These are phyloP conservation scores for Ginglymostoma cirratum DNA, from an alignment of 2,113 vertebrate genomes.

Conservation along the genomic window DNA sequence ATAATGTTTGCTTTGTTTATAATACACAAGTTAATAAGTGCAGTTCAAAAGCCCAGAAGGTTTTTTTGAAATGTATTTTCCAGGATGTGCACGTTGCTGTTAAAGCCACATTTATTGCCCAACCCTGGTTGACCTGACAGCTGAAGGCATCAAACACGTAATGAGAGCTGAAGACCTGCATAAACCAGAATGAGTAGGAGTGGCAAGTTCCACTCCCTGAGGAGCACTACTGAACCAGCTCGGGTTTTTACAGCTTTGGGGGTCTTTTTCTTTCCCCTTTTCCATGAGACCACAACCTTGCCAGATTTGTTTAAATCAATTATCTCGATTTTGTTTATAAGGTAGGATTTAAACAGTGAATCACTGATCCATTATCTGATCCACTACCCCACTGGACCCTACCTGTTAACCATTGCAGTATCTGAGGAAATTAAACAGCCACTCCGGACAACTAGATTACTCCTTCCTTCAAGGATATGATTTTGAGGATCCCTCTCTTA, in stretches of 20 bases:
- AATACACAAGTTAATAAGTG: background rate
- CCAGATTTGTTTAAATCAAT: background rate
- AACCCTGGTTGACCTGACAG: background rate
- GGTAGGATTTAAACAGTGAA: background rate
- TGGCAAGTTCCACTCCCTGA: background rate
- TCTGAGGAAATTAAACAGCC: background rate
- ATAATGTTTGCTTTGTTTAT: background rate
- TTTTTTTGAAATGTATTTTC: background rate
- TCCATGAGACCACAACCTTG: background rate
- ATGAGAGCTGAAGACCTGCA: background rate
- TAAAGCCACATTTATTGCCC: background rate
- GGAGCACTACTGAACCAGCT: background rate
- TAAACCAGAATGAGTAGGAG: background rate
- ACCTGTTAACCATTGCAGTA: background rate
- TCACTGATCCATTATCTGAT: background rate
- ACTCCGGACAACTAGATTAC: background rate
- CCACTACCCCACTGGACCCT: background rate
- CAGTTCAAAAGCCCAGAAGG: background rate
- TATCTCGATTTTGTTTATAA: background rate
- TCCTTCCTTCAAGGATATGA: background rate
- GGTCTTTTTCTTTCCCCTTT: background rate
- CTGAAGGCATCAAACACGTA: background rate
- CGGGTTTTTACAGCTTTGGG: background rate
- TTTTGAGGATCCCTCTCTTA: background rate
- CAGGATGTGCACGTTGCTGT: background rate